Evolutionary conservation across 2,113 vertebrate genomes (phyloP).

Genomic region (Pelodiscus sinensis): DNA sequence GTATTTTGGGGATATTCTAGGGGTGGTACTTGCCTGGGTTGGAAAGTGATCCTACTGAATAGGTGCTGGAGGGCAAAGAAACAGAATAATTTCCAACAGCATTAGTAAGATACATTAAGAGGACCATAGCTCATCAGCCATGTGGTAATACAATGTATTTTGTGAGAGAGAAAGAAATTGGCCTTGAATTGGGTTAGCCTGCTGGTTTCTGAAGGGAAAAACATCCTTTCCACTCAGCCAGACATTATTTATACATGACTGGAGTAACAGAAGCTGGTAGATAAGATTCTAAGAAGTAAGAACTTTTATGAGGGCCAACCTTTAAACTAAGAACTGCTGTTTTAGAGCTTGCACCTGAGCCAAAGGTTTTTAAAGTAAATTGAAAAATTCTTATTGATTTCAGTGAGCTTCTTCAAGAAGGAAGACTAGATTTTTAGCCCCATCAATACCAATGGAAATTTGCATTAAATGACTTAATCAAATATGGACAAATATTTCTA

Average conservation of each 20-base stretch:
- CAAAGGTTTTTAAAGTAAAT: neutral
- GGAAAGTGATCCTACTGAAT: neutral
- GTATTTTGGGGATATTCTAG: neutral
- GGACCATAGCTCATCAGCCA: constrained; percentile 37
- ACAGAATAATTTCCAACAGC: constrained; percentile 45
- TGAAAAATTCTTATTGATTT: neutral
- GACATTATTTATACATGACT: neutral
- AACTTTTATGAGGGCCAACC: accelerated
- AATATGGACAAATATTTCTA: neutral
- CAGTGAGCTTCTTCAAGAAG: neutral
- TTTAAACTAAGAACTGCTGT: neutral
- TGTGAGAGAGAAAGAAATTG: neutral
- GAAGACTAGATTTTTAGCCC: neutral
- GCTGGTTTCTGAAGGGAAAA: neutral
- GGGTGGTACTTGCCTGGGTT: neutral
- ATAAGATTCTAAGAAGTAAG: neutral
- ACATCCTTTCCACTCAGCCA: neutral
- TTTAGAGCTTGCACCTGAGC: neutral
- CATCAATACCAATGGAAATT: neutral
- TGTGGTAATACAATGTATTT: neutral
- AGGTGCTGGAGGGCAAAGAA: constrained; percentile 23
- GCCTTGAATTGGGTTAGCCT: neutral
- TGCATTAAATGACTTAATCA: neutral
- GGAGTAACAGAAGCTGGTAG: neutral
- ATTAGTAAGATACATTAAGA: neutral